A percentile compares a stretch with the other conserved stretches of the same genome.
Evolutionary conservation across 1,140 invertebrate species (phyloP).

Genomic region (Caenorhabditis inopinata): DNA sequence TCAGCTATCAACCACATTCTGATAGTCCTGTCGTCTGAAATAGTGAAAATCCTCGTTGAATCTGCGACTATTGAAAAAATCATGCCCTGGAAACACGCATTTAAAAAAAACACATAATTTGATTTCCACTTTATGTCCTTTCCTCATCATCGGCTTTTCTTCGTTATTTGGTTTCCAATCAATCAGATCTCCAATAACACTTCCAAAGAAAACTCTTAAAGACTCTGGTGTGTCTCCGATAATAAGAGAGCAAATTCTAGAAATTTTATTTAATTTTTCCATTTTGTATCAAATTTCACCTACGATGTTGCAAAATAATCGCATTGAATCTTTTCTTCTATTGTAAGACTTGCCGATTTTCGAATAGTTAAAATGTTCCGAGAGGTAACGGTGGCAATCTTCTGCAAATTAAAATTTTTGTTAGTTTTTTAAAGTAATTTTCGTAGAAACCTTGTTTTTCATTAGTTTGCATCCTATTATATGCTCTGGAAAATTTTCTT

Average conservation of each 20-base stretch:
- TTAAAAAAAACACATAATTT: too few species aligned
- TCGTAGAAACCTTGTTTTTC: too few species aligned
- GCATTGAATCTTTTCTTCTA: neutral
- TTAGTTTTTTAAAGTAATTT: neutral
- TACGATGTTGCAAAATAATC: conserved; percentile 2
- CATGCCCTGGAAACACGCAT: neutral
- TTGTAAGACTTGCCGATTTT: neutral
- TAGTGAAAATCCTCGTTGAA: neutral
- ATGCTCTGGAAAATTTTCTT: conserved; percentile 6
- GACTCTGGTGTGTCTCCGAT: neutral
- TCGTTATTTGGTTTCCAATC: neutral
- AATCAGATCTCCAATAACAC: conserved; percentile 6
- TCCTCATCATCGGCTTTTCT: neutral
- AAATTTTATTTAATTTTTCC: too few species aligned
- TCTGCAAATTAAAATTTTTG: neutral
- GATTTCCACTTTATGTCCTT: neutral
- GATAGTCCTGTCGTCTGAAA: neutral
- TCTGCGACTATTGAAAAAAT: neutral
- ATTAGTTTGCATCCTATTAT: neutral
- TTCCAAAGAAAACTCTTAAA: neutral
- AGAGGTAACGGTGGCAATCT: neutral
- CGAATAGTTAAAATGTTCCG: neutral
- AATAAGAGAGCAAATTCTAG: neutral
- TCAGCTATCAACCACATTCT: neutral
- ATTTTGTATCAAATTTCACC: neutral